A percentile compares a stretch with the other conserved stretches of the same genome.
Conservation (phyloP, 2,888 invertebrate genomes). For the Tubiluchus corallicola region DNA sequence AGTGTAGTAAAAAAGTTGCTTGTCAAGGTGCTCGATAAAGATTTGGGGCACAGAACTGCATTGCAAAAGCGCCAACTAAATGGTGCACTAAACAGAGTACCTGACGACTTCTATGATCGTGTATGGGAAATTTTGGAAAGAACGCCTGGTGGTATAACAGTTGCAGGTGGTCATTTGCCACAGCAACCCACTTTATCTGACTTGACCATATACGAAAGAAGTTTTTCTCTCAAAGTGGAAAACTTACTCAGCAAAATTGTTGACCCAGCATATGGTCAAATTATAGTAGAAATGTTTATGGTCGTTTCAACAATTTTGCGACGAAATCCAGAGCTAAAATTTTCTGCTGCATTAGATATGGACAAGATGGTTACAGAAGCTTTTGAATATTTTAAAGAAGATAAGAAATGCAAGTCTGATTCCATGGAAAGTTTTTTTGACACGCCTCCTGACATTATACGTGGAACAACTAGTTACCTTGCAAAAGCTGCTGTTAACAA, state of each 20-base stretch:
- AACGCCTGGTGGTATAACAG: slow-evolving; percentile 70
- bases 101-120: slow-evolving; percentile 77
- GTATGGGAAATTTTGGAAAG: slow-evolving; percentile 86
- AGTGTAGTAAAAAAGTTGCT: slow-evolving; percentile 22
- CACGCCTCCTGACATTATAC: slow-evolving; percentile 22
- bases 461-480: slow-evolving; percentile 27
- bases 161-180: slow-evolving; percentile 65
- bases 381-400: slow-evolving; percentile 23
- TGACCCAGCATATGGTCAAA: slow-evolving; percentile 46
- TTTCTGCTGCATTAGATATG: slow-evolving; percentile 42
- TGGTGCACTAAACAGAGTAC: slow-evolving; percentile 87
- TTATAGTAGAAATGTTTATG: slow-evolving; percentile 42
- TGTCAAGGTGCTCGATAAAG: slow-evolving; percentile 19
- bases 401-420: slow-evolving; percentile 22
- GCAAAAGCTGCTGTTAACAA: slow-evolving; percentile 21
- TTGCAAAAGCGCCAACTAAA: slow-evolving; percentile 74
- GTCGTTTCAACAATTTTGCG: slow-evolving; percentile 82
- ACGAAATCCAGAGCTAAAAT: slow-evolving; percentile 80
- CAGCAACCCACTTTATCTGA: slow-evolving; percentile 79
- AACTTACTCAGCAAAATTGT: slow-evolving; percentile 47
- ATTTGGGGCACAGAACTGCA: slow-evolving; percentile 41
- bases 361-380: slow-evolving; percentile 24
- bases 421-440: slow-evolving; percentile 25
- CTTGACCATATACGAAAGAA: slow-evolving; percentile 90
- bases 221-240: slow-evolving; percentile 84